phyloP scores from a whole-genome alignment of 2,797 vertebrate genomes.

The Sebastes matsubarae region DNA sequence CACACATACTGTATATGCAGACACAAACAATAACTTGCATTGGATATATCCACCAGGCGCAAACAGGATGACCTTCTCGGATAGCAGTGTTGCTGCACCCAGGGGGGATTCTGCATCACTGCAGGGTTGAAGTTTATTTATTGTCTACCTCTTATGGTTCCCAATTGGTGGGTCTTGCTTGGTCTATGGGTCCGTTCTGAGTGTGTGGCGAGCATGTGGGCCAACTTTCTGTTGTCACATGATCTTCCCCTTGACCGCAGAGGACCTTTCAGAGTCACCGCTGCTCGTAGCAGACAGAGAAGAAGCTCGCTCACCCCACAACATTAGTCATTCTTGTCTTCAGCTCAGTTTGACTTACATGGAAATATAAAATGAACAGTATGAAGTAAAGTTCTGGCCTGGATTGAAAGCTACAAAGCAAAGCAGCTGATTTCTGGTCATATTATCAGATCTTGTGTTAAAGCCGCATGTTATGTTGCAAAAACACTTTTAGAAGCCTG shows the following conservation, averaged over 20 bases:
- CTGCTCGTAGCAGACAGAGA: not conserved
- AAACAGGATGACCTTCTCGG: constrained; percentile 24
- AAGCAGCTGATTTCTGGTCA: not conserved
- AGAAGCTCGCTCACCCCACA: not conserved
- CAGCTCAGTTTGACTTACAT: not conserved
- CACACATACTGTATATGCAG: not conserved
- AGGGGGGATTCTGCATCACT: constrained; percentile 4
- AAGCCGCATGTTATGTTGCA: not conserved
- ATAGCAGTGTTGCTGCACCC: not conserved
- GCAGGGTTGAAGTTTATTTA: constrained; percentile 2
- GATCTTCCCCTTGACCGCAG: not conserved
- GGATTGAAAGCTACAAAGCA: not conserved
- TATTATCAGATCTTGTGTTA: not conserved
- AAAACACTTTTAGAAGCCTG: not conserved
- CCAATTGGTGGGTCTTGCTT: not conserved
- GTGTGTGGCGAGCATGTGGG: not conserved
- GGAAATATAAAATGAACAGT: not conserved
- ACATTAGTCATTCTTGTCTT: not conserved
- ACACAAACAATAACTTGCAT: constrained; percentile 13
- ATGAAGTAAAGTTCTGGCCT: not conserved
- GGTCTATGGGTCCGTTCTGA: not conserved
- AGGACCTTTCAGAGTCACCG: not conserved
- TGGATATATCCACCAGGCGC: constrained; percentile 1
- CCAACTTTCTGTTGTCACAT: not conserved
- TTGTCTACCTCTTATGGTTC: not conserved